phyloP scores from a whole-genome alignment of 30 jellyfish, hydroid and myxozoan genomes.

The Turritopsis dohrnii region DNA sequence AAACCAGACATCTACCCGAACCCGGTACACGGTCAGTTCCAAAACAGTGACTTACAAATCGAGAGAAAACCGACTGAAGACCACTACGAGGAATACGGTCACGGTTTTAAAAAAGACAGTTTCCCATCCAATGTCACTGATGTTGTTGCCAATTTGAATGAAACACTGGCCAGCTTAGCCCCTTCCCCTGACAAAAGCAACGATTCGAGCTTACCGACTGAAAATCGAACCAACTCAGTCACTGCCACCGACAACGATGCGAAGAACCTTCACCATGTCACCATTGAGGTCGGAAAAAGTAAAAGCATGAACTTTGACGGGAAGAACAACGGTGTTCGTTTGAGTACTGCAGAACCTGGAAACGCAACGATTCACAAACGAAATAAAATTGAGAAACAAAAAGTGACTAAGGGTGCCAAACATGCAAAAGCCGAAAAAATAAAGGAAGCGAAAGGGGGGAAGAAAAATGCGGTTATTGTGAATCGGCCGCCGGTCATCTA shows the following conservation, averaged over 20 bases:
- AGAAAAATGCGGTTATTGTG: conserved; percentile 73
- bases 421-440: conserved; percentile 39
- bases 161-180: conserved; percentile 16
- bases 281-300: conserved; percentile 36
- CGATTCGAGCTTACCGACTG: not conserved
- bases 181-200: not conserved
- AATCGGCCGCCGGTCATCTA: conserved; percentile 91
- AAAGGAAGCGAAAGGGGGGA: conserved; percentile 64
- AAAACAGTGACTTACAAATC: not conserved
- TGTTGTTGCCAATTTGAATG: conserved; percentile 17
- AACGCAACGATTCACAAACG: not conserved
- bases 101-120: conserved; percentile 27
- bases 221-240: not conserved
- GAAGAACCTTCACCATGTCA: conserved; percentile 6
- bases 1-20: conserved; percentile 42
- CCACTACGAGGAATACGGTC: conserved; percentile 6
- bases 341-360: not conserved
- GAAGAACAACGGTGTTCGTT: not conserved
- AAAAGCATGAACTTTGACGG: conserved; percentile 25
- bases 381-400: not conserved
- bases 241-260: not conserved
- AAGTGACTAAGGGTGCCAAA: conserved; percentile 12
- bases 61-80: conserved; percentile 49
- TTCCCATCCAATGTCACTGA: not conserved
- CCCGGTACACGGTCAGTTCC: not conserved